Base-by-base conservation (phyloP, 2,797 vertebrate genomes). In the Alectoris magna region DNA sequence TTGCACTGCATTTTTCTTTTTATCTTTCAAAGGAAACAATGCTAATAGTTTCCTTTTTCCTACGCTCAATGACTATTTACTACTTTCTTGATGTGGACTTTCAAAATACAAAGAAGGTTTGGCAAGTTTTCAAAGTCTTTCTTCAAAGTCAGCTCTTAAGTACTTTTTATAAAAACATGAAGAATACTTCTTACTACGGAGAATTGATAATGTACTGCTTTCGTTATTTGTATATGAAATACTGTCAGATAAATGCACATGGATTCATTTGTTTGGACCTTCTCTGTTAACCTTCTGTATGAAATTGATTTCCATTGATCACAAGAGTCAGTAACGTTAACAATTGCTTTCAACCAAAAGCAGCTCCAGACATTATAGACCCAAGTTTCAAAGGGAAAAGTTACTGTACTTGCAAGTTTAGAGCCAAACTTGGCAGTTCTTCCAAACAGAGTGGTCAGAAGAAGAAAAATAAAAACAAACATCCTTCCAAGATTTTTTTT, bases 1-100 rank as follows among this genome's bases (percentile, higher is more conserved):
- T 98, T 97, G 97, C 96, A 97, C 96, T 95, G 96, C 90, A 96
- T 97, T 96, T 97, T 93, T 96, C 95, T 96, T 98, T 98, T 98
- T 97, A 98, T 98, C 98, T 98, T 97, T 97, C 97, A 97, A 98
- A 98, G 97, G 98, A 98, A 98, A 98, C 98, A 98, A 97, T 98
- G 96, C 97, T 98, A 98, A 98, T 98, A 97, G 97, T 98, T 98
- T 98, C 98, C 98, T 98, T 98, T 98, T 98, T 98, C 97, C 97
- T 98, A 98, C 39, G 86, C 97, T 98, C 97, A 97, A 96, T 88
- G 95, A 98, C 97, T 97, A 97, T 97, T 98, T 97, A 97, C 97
- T 97, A 96, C 95, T 97, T 97, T 96, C 96, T 98, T 98, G 96
- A 97, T 98, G 97, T 97, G 97, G 97, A 97, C 98, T 98, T 98